Conservation (phyloP, 2,888 invertebrate genomes). For the Harpalus rufipes region DNA sequence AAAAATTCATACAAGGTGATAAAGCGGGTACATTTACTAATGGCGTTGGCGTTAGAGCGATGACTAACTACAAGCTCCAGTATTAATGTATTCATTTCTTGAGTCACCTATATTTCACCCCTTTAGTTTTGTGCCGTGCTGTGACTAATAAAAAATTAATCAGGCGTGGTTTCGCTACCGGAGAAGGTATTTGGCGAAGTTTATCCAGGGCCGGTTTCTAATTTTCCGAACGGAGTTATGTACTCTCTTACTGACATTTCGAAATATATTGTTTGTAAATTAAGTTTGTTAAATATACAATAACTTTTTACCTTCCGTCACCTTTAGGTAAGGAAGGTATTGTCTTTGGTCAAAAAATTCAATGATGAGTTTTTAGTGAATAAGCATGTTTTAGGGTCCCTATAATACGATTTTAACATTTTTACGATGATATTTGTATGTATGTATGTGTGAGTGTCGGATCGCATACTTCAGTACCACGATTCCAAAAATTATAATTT, state of each 20-base stretch:
- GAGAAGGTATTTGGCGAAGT: conserved; percentile 6
- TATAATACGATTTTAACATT: no score
- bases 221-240: not conserved
- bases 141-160: conserved; percentile 64
- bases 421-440: no score
- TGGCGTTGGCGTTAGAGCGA: conserved; percentile 17
- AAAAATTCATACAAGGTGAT: conserved; percentile 39
- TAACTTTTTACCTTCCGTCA: no score
- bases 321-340: no score
- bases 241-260: not conserved
- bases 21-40: conserved; percentile 37
- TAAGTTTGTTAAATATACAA: no score
- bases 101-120: conserved; percentile 59
- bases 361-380: no score
- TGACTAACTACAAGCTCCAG: conserved; percentile 46
- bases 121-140: conserved; percentile 52
- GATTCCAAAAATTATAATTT: no score
- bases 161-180: conserved; percentile 18
- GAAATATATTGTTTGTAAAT: no score
- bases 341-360: no score
- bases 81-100: conserved; percentile 60
- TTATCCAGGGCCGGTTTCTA: not conserved
- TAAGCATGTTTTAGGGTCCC: no score
- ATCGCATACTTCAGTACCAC: no score
- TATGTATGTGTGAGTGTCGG: no score